Evolutionary conservation across 2,888 invertebrate species (phyloP), one percentile per base, ranked within the genome.

Genomic region (Falcaria lacertinaria): DNA sequence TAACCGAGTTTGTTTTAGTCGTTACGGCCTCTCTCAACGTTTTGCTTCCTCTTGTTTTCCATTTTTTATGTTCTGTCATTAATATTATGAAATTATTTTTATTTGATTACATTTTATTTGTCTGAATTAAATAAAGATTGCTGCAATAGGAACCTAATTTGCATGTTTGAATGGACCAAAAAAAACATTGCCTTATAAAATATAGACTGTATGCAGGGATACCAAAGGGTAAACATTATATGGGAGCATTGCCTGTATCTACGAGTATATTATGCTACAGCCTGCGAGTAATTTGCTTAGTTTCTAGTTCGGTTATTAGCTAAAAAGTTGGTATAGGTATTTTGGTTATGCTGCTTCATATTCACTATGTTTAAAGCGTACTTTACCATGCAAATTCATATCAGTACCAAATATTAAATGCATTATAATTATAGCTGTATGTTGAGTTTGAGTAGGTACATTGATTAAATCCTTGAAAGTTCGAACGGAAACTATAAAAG

Each of bases 401-500:
- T 60, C 57, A 52, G 42, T 47, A 57, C 48, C 43, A 43, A 70
- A 76, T 76, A 57, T 76, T 64, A 63, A 69, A 39, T 64, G 62
- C 70, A 74, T 77, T 80, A 77, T 79, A 77, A 78, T 77, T 71
- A 75, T 74, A 67, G 68, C 71, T 69, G 68, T 75, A 72, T 65
- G 70, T n/a, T n/a, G n/a, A n/a, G n/a, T n/a, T n/a, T n/a, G n/a
- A n/a, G n/a, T 73, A 58, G 1, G 58, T 49, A 64, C 69, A 74
- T 74, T 76, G 74, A 80, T 78, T 79, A 80, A 78, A 75, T 72
- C 68, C 69, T 68, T 73, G 69, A 75, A 80, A 80, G 69, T 79
- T 78, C 69, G 63, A 77, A 57, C 64, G 63, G 70, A 68, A 81
- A 80, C 80, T 81, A 81, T 80, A 76, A 79, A 79, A 80, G 71